These are phyloP conservation scores for Euzophera pinguis DNA, from an alignment of 2,888 invertebrate genomes.

Conservation along the genomic window DNA sequence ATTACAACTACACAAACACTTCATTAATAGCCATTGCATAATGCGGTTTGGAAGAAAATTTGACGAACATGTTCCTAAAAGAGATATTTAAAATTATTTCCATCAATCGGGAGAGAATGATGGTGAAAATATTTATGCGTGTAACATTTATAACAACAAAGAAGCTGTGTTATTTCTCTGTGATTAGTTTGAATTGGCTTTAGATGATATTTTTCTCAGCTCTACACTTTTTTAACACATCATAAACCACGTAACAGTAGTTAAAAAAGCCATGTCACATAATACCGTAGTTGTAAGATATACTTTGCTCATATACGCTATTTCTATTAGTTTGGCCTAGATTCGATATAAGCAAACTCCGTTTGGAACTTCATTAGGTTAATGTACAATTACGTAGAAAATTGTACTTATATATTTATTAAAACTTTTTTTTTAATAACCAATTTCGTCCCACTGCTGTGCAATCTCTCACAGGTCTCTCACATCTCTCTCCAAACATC, in stretches of 20 bases:
- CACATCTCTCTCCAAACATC: no score
- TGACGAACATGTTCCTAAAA: no score
- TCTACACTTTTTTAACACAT: neutral
- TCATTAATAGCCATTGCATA: neutral
- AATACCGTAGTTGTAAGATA: neutral
- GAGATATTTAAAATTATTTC: no score
- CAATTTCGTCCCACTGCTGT: no score
- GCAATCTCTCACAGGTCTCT: no score
- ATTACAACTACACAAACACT: neutral
- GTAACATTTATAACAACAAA: no score
- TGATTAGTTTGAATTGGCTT: no score
- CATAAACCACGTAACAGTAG: neutral
- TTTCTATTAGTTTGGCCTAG: conserved; percentile 9
- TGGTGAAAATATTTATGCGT: no score
- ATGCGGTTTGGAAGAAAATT: neutral
- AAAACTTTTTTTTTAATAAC: no score
- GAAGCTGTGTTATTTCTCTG: no score
- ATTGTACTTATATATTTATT: no score
- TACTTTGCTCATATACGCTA: neutral
- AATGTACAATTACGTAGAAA: neutral
- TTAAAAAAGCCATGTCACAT: neutral
- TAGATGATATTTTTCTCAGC: neutral
- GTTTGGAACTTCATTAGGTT: neutral
- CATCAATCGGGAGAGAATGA: no score
- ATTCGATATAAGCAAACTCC: conserved; percentile 5